These are phyloP conservation scores for Nephrocerus scutellatus DNA, from an alignment of 2,888 invertebrate genomes.

Conservation along the genomic window DNA sequence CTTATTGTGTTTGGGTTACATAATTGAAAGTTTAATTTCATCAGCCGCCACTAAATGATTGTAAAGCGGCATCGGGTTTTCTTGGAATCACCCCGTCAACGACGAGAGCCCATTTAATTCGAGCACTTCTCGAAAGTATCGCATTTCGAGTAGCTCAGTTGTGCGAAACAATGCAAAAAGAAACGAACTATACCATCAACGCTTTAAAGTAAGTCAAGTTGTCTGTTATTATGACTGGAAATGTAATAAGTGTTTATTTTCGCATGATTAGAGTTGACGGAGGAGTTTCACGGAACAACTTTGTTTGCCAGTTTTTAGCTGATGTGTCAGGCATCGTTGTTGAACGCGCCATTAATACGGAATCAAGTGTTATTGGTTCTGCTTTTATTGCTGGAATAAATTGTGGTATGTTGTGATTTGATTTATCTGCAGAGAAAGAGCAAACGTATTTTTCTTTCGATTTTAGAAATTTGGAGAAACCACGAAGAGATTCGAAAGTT, in stretches of 20 bases:
- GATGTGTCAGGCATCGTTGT: constrained; percentile 71
- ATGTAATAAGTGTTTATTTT: constrained; percentile 3
- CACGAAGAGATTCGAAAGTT: constrained; percentile 59
- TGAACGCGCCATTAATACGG: constrained; percentile 64
- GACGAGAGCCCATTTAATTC: constrained; percentile 66
- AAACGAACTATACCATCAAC: constrained; percentile 57
- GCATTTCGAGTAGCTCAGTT: constrained; percentile 75
- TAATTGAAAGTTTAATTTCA: constrained; percentile 8
- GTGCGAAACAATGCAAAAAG: constrained; percentile 62
- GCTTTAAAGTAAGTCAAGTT: constrained; percentile 58
- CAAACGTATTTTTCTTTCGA: constrained; percentile 14
- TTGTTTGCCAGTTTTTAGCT: constrained; percentile 79
- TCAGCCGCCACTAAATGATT: constrained; percentile 85
- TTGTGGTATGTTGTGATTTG: constrained; percentile 52
- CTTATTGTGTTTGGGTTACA: not conserved
- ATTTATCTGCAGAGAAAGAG: not conserved
- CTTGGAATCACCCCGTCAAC: constrained; percentile 63
- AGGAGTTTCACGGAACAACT: constrained; percentile 92
- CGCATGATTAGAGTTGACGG: constrained; percentile 95
- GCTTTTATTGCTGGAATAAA: constrained; percentile 79
- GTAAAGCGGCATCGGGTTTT: constrained; percentile 75
- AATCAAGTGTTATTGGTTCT: constrained; percentile 81
- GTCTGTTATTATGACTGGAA: not conserved
- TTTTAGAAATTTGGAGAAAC: constrained; percentile 64
- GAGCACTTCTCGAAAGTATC: constrained; percentile 79